Conservation (phyloP, 2,888 invertebrate genomes). For the Pheosia gnoma region DNA sequence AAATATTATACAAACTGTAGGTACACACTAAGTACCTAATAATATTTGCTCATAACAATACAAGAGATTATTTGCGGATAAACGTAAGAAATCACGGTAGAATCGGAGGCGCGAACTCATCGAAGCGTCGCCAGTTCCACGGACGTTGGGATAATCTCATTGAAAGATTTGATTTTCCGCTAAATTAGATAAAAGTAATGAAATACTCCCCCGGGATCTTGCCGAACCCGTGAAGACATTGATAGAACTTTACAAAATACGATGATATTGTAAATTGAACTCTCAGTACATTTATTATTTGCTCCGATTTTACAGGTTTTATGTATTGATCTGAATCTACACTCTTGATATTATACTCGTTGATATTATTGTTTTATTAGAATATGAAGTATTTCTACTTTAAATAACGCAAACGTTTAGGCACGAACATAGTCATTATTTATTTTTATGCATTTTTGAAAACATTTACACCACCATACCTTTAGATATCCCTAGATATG, state of each 20-base stretch:
- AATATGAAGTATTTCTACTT: too few species aligned
- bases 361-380: too few species aligned
- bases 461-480: too few species aligned
- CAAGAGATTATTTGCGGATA: neutral
- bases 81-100: slow-evolving; percentile 33
- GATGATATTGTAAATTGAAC: slow-evolving; percentile 28
- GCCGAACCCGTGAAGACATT: slow-evolving; percentile 49
- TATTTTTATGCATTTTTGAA: too few species aligned
- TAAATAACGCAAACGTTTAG: too few species aligned
- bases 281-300: neutral
- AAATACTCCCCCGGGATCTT: slow-evolving; percentile 70
- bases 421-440: too few species aligned
- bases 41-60: neutral
- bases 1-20: too few species aligned
- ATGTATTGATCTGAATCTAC: neutral
- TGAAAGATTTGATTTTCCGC: slow-evolving; percentile 82
- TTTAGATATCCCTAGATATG: too few species aligned
- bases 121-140: slow-evolving; percentile 46
- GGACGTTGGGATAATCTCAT: slow-evolving; percentile 75
- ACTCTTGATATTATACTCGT: too few species aligned
- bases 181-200: slow-evolving; percentile 82
- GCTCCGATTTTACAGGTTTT: neutral
- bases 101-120: slow-evolving; percentile 49
- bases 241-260: slow-evolving; percentile 53
- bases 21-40: too few species aligned